Percentiles rank a stretch among this genome's conserved stretches.
Conservation (phyloP, 2,888 invertebrate genomes). For the Gisinianus flammeolus region DNA sequence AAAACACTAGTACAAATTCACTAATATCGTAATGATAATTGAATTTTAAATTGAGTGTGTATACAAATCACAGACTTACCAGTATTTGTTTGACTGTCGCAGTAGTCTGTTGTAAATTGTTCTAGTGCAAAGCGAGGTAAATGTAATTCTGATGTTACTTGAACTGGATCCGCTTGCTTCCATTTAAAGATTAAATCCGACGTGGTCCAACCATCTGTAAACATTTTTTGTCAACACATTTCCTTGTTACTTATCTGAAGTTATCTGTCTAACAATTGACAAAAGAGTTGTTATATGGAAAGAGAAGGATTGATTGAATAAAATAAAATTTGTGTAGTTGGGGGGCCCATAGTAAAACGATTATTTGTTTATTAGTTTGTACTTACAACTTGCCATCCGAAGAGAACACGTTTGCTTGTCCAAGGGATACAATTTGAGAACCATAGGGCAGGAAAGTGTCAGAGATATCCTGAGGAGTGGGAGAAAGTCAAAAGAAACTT, state of each 20-base stretch:
- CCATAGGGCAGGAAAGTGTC: slow-evolving; percentile 96
- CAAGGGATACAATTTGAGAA: slow-evolving; percentile 93
- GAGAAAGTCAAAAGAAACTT: background rate
- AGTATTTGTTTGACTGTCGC: slow-evolving; percentile 95
- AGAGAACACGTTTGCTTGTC: slow-evolving; percentile 95
- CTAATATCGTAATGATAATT: no score
- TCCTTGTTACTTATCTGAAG: background rate
- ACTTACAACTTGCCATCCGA: slow-evolving; percentile 97
- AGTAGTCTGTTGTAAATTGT: slow-evolving; percentile 93
- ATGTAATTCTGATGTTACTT: slow-evolving; percentile 91
- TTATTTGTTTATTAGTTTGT: no score
- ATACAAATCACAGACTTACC: no score
- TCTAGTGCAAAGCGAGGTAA: slow-evolving; percentile 93
- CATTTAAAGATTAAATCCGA: slow-evolving; percentile 94
- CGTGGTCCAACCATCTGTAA: slow-evolving; percentile 95
- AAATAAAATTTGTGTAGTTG: no score
- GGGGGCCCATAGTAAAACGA: no score
- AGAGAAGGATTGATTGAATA: slow-evolving; percentile 20
- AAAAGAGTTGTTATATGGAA: background rate
- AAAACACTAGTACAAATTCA: no score
- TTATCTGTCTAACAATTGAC: no score
- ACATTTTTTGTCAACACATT: slow-evolving; percentile 6
- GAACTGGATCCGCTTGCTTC: slow-evolving; percentile 95
- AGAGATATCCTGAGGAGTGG: slow-evolving; percentile 77
- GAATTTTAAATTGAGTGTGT: no score